Evolutionary conservation across 2,797 vertebrate species (phyloP).

Genomic region (Falco columbarius): DNA sequence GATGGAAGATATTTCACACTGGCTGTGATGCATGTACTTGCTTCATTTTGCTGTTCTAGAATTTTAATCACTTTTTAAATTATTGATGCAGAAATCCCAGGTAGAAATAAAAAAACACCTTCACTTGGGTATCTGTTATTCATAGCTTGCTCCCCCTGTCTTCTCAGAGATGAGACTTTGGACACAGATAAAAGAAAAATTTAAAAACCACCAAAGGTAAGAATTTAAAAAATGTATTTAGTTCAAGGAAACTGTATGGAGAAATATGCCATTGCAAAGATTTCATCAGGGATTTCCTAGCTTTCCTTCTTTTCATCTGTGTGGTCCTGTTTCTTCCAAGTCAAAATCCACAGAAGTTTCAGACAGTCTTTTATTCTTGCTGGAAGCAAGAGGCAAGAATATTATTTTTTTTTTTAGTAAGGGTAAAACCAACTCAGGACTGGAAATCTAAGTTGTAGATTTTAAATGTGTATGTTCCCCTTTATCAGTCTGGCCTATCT

Average conservation of each 20-base stretch:
- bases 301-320: not conserved
- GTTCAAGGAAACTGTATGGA: not conserved
- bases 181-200: not conserved
- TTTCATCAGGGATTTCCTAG: not conserved
- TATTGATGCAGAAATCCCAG: not conserved
- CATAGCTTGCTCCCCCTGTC: not conserved
- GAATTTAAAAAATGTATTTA: not conserved
- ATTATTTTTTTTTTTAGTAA: not conserved
- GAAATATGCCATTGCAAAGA: not conserved
- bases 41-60: not conserved
- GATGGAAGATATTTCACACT: not conserved
- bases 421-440: not conserved
- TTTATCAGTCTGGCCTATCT: not conserved
- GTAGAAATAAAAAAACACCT: not conserved
- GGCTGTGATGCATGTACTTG: not conserved
- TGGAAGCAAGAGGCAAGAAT: not conserved
- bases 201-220: not conserved
- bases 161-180: not conserved
- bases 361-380: not conserved
- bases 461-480: not conserved
- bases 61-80: not conserved
- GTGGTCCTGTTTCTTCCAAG: not conserved
- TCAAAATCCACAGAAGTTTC: not conserved
- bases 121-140: not conserved
- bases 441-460: not conserved